Base-by-base conservation (phyloP, 2,888 invertebrate genomes). In the Noctuana brunneofusca region DNA sequence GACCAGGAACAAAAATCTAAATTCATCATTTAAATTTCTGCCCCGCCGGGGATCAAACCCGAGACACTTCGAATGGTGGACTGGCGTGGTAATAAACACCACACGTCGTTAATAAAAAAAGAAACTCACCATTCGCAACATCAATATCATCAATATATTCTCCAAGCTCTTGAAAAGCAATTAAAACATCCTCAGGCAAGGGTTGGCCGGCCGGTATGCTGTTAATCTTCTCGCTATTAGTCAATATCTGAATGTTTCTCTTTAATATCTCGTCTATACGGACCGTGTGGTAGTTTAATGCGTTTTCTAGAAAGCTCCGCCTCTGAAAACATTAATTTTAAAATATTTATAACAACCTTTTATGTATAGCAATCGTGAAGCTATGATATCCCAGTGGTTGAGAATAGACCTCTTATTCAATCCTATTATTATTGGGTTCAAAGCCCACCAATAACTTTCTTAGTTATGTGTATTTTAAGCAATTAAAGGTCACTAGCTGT, bases 101-200 rank as follows among this genome's bases (percentile, higher is more conserved):
- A n/a, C n/a, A n/a, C n/a, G n/a, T n/a, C n/a, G n/a, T n/a, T n/a
- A 2, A 43, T 3, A 16, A 20, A 14, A 46, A 16, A 14, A 12
- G 11, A 9, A 18, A 69, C 81, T 79, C 75, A 95, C 95, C 97
- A 81, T 95, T 96, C 0, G 97, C 96, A 64, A 95, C 90, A 83
- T 97, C 97, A 46, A 97, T 93, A 68, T 95, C 94, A 76, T 96
- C 96, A 55, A 95, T 93, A 75, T 93, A 93, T 56, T 96, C 95
- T 16, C 93, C 78, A 16, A 97, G 91, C 38, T 90, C 92, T 30
- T 94, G 94, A n/a, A 97, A 91, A 0, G 96, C 94, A n/a, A 84
- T 74, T 53, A 92, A 86, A 57, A 94, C 93, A 22, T 94, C 92
- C 0, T 92, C 80, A 0, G 94, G 92, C 62, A 95, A 88, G 3